These are phyloP conservation scores for Epiblema foenella DNA, from an alignment of 2,888 invertebrate genomes.

Conservation along the genomic window DNA sequence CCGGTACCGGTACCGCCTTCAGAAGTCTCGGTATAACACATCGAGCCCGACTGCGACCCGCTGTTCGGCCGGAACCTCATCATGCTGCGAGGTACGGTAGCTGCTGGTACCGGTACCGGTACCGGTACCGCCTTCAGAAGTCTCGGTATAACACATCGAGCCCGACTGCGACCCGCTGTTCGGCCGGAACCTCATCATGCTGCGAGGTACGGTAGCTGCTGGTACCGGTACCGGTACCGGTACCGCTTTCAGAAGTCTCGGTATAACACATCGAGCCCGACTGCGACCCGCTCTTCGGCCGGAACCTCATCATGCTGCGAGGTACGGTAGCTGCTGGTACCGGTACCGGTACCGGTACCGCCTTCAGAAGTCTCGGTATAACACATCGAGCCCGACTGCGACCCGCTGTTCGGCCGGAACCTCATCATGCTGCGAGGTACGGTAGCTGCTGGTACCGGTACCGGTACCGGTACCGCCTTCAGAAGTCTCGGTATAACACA, in stretches of 20 bases:
- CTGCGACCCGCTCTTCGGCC: conserved; percentile 64
- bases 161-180: conserved; percentile 65
- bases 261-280: conserved; percentile 61
- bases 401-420: conserved; percentile 64
- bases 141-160: conserved; percentile 61
- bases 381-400: conserved; percentile 61
- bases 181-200: conserved; percentile 65
- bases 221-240: not conserved
- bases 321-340: conserved; percentile 51
- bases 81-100: conserved; percentile 60
- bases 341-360: conserved; percentile 24
- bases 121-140: conserved; percentile 55
- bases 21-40: conserved; percentile 63
- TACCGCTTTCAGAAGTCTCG: conserved; percentile 60
- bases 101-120: no score
- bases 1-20: conserved; percentile 49
- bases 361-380: conserved; percentile 63
- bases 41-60: conserved; percentile 62
- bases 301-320: conserved; percentile 65
- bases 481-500: conserved; percentile 62
- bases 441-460: not conserved
- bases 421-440: conserved; percentile 65
- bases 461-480: conserved; percentile 49
- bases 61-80: conserved; percentile 65
- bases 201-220: conserved; percentile 55